Evolutionary conservation across 2,797 vertebrate species (phyloP), one percentile per base, ranked within the genome.

Genomic region (Psittacula echo): DNA sequence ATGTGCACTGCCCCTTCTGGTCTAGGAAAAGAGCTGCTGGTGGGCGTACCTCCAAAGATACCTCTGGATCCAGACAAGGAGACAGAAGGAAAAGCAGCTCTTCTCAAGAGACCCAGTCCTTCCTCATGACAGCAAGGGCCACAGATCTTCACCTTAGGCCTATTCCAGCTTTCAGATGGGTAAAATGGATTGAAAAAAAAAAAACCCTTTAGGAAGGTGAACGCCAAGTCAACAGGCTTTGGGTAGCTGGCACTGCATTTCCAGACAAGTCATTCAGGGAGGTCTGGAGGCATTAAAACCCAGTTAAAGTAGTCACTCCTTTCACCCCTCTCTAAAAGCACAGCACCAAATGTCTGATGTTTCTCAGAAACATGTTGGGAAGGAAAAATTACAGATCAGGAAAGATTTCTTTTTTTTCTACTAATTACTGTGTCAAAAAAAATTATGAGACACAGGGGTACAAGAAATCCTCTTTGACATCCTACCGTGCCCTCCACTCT

Each of bases 31-130:
- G 13, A 22, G 4, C 41, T 5, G 12, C 65, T 21, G n/a, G 23
- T 22, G 41, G 29, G 37, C 2, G 0, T 12, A 5, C 0, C 22
- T 32, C 56, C 2, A 1, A 39, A 39, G n/a, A 34, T 47, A 48
- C 47, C 13, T 41, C 27, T 12, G 44, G 29, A 24, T 13, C 54
- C 4, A 2, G 23, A 30, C 30, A 27, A 56, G 24, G 37, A 41
- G 54, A 23, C 1, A 4, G n/a, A 29, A 56, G 45, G 42, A 65
- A 77, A 90, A 84, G 1, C 8, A 37, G 29, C 2, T 82, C 67
- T 76, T 44, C 48, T 37, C 21, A 10, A 29, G 32, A 86, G 26
- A 70, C 6, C 9, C 11, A 2, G 9, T 27, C 51, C 45, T 70
- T 27, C 53, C 21, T 80, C 2, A 0, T 13, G n/a, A 51, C 7